Evolutionary conservation across 2,888 invertebrate species (phyloP).

Genomic region (Spisula solida): DNA sequence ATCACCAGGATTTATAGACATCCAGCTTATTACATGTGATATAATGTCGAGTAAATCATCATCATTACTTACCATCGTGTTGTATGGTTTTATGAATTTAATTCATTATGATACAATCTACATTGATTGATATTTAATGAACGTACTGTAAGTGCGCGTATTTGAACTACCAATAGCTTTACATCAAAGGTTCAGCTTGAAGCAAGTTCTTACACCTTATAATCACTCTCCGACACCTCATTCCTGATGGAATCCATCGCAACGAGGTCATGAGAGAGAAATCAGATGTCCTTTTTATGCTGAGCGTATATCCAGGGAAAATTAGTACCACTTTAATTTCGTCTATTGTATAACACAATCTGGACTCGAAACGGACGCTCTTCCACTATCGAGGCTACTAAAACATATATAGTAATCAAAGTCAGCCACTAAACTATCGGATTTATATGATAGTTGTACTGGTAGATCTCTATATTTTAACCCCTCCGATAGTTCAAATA

Average conservation of each 20-base stretch:
- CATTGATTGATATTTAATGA: conserved; percentile 11
- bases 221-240: too few species aligned
- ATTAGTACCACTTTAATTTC: too few species aligned
- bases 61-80: background rate
- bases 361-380: too few species aligned
- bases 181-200: too few species aligned
- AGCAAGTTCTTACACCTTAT: too few species aligned
- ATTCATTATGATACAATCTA: background rate
- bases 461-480: background rate
- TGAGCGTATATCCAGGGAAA: too few species aligned
- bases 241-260: too few species aligned
- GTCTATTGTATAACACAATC: too few species aligned
- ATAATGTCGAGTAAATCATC: background rate
- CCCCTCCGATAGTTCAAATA: background rate
- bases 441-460: background rate
- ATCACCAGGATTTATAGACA: background rate
- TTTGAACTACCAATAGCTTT: background rate
- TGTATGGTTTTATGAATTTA: background rate
- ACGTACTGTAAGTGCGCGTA: background rate
- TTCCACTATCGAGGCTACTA: too few species aligned
- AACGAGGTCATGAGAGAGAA: too few species aligned
- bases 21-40: background rate
- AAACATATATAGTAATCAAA: background rate
- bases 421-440: background rate
- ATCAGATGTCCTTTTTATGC: too few species aligned